These are phyloP conservation scores for Myotis daubentonii DNA, from an alignment of 2,797 vertebrate genomes.

Conservation along the genomic window DNA sequence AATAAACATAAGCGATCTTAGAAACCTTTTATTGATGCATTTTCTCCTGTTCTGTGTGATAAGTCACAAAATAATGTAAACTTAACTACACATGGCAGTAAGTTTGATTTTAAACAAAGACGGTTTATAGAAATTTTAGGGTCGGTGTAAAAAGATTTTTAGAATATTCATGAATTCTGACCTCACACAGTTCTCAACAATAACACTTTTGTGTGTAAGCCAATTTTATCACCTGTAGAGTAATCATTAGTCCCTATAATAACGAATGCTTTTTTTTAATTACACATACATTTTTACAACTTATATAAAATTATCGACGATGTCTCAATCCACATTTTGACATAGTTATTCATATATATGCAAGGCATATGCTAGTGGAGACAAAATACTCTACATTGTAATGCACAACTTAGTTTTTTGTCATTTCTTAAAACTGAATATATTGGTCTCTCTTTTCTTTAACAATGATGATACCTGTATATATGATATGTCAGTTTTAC, in stretches of 20 bases:
- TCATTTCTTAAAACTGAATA: not conserved
- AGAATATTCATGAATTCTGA: slow-evolving; percentile 52
- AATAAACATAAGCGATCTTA: not conserved
- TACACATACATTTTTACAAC: not conserved
- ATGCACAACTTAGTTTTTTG: not conserved
- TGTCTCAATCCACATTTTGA: not conserved
- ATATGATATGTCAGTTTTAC: not conserved
- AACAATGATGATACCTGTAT: not conserved
- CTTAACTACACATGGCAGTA: not conserved
- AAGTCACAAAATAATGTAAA: not conserved
- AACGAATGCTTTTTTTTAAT: not conserved
- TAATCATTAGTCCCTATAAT: not conserved
- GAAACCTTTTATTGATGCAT: not conserved
- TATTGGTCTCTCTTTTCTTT: not conserved
- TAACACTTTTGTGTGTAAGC: not conserved
- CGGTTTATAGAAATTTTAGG: not conserved
- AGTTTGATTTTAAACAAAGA: slow-evolving; percentile 31
- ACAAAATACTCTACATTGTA: not conserved
- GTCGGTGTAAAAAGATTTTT: not conserved
- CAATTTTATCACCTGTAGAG: not conserved
- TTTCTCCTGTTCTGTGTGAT: not conserved
- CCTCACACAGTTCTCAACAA: slow-evolving; percentile 21
- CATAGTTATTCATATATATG: not conserved
- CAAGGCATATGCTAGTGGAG: not conserved
- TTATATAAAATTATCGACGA: not conserved